Base-by-base conservation (phyloP, 2,113 vertebrate species). In the Poeciliopsis retropinna region DNA sequence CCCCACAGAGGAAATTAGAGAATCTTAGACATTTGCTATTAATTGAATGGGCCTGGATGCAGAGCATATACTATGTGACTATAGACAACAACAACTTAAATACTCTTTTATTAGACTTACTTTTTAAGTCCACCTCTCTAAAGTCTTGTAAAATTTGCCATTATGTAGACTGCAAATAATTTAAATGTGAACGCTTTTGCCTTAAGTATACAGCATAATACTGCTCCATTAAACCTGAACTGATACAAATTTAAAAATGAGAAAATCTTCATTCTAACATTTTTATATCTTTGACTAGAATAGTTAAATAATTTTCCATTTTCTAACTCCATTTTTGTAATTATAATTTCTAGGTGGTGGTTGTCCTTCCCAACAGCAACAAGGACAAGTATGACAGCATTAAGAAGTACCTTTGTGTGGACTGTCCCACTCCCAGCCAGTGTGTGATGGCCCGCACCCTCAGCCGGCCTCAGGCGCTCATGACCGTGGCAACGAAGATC, bases 341-440 rank as follows among this genome's bases (percentile, higher is more conserved):
- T 44, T 39, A 39, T 0, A 34, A 0, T 64, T 76, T 81, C 19
- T 72, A 98, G 97, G 97, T 95, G 30, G 96, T 99, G 37, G 97
- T 97, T 72, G 27, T 99, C 69, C 90, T 99, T 67, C 94, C 96
- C 0, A 96, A 92, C 65, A 95, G 92, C 67, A 96, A 96, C 29
- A 97, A 99, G 80, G 97, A 98, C 88, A 98, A 96, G 64, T 99
- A 99, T 0, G 97, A 98, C 70, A 92, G 92, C 4, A 89, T 99
- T n/a, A 99, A 98, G 85, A 98, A 98, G 75, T 98, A 95, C 86
- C 85, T 99, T 2, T 99, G 98, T 63, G 95, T 96, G 19, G 97
- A 98, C 1, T 97, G 95, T 68, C 97, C 98, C 7, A 90, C 95
- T 22, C 98, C 98, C 34, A 99, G 98, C 81, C 98, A 99, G 78